Conservation (phyloP, 2,113 vertebrate species). For the Phyllopteryx taeniolatus region DNA sequence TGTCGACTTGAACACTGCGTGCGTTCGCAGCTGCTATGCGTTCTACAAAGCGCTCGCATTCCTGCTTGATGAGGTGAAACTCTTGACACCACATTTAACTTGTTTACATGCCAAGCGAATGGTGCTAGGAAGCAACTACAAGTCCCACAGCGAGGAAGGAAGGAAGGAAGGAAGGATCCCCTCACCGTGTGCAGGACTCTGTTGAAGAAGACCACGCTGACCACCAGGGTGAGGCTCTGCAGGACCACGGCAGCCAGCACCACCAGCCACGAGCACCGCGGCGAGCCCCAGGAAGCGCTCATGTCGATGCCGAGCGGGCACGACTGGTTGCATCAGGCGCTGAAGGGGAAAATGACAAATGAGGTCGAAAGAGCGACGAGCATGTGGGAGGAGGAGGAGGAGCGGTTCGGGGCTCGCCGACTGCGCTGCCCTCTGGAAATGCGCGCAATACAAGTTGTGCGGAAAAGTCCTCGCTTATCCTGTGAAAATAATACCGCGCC, state of each 20-base stretch:
- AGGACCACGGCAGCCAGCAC: slow-evolving; percentile 71
- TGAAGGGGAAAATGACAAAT: background rate
- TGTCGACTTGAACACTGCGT: background rate
- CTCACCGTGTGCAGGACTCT: slow-evolving; percentile 82
- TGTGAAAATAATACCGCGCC: background rate
- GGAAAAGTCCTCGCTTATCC: slow-evolving; percentile 27
- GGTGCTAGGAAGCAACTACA: background rate
- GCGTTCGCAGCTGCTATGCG: background rate
- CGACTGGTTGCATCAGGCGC: background rate
- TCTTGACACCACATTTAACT: background rate
- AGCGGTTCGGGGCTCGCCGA: slow-evolving; percentile 31
- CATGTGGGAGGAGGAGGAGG: slow-evolving; percentile 34
- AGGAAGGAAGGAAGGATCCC: background rate
- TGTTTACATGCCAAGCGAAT: background rate
- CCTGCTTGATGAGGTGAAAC: slow-evolving; percentile 6
- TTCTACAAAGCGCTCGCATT: background rate
- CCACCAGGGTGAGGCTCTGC: slow-evolving; percentile 76
- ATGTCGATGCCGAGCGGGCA: slow-evolving; percentile 11
- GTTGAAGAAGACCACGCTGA: slow-evolving; percentile 85
- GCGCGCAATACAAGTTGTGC: no score
- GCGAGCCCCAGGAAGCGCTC: slow-evolving; percentile 43
- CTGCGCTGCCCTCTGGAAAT: background rate
- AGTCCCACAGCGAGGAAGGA: background rate
- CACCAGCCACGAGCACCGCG: slow-evolving; percentile 68
- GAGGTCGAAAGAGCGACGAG: slow-evolving; percentile 1